phyloP scores from a whole-genome alignment of 2,113 vertebrate species.

The Narcine bancroftii region DNA sequence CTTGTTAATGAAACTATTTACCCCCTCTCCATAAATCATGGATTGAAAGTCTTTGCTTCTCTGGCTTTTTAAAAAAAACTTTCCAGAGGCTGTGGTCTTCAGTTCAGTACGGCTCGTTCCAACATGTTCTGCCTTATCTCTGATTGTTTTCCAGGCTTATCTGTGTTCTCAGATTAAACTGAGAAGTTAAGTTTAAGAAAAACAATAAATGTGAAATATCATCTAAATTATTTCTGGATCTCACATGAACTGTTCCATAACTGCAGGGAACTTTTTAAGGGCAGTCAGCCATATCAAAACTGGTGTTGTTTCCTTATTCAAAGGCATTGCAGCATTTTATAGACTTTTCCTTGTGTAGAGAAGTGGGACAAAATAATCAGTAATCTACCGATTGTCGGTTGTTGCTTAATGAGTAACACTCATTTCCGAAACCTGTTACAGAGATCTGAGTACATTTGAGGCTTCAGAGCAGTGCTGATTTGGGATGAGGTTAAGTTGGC shows the following conservation, averaged over 20 bases:
- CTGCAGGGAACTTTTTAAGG: slow-evolving; percentile 24
- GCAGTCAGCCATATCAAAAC: not conserved
- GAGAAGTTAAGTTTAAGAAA: not conserved
- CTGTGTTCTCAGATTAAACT: not conserved
- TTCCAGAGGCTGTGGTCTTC: not conserved
- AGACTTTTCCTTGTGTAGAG: not conserved
- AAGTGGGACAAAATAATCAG: not conserved
- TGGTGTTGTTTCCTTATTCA: not conserved
- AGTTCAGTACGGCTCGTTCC: not conserved
- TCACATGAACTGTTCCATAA: not conserved
- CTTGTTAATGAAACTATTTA: not conserved
- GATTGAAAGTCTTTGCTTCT: not conserved
- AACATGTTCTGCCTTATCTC: slow-evolving; percentile 22
- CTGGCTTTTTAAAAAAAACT: not conserved
- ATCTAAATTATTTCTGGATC: not conserved
- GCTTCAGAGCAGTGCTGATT: too few relatives aligned
- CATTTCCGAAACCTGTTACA: too few relatives aligned
- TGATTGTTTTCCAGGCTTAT: slow-evolving; percentile 5
- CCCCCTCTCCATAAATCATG: not conserved
- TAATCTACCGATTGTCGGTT: too few relatives aligned
- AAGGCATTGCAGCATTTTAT: not conserved
- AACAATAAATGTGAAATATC: not conserved
- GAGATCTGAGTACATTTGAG: not conserved
- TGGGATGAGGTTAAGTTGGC: too few relatives aligned
- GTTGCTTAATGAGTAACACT: not conserved